Base-by-base conservation (phyloP, 2,113 vertebrate species). In the Gymnocephalus cernua region DNA sequence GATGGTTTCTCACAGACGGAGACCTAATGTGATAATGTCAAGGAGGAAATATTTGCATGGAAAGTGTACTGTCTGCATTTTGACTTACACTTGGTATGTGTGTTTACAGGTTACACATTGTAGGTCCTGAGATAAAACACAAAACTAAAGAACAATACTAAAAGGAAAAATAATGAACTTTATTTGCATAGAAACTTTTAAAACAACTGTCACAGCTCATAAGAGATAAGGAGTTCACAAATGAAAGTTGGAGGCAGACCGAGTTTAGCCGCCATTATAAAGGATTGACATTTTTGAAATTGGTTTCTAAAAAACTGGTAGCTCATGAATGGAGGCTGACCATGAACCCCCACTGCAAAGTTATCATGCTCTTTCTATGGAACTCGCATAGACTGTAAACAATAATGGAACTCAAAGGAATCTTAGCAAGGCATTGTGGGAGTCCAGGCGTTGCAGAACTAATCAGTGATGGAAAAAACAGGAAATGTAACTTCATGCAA, bases 1-100 rank as follows among this genome's bases (percentile, higher is more conserved):
- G 66, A 72, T 23, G 56, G 73, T 32, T 59, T 79, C 63, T 51
- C 48, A 63, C 54, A 44, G 32, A 66, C 45, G 0, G 32, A 63
- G 66, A 48, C 65, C 4, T 47, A 35, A n/a, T 16, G 9, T 44
- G 54, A 45, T 27, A n/a, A 44, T 32, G 27, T 25, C 18, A 54
- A 68, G 19, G 61, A 53, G 73, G 44, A 74, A 57, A 63, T 7
- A 8, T 35, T 77, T 4, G 6, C 14, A 47, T 35, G 66, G 63
- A 38, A 73, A 1, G 15, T 19, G n/a, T 51, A 3, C 18, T 27
- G 35, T 65, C 58, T 61, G 41, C 23, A 25, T 32, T 15, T 73
- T 35, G 29, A 35, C 35, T 35, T 8, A 8, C 35, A 35, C 35
- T 35, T 35, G 35, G 35, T 38, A 10, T 38, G 38, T 38, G 32